Conservation (phyloP, 2,888 invertebrate genomes). For the Empis livida region DNA sequence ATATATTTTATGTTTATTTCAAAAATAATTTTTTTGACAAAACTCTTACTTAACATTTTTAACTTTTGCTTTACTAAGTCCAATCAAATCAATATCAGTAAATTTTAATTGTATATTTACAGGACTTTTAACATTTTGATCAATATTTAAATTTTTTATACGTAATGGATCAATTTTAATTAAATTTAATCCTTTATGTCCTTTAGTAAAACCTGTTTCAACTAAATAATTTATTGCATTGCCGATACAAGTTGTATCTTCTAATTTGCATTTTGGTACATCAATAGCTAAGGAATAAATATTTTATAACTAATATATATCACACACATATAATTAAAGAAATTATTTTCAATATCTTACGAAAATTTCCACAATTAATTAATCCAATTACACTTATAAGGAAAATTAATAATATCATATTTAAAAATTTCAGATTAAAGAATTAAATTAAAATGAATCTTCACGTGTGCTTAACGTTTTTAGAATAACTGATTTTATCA, state of each 20-base stretch:
- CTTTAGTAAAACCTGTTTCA: constrained; percentile 12
- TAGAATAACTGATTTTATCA: too few relatives aligned
- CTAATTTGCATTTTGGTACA: constrained; percentile 15
- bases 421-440: too few relatives aligned
- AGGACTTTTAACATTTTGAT: constrained; percentile 24
- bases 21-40: background rate
- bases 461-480: too few relatives aligned
- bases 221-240: constrained; percentile 15
- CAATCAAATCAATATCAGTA: constrained; percentile 21
- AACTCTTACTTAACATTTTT: constrained; percentile 18
- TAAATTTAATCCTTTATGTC: constrained; percentile 23
- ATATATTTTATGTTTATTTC: background rate
- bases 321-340: background rate
- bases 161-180: constrained; percentile 26
- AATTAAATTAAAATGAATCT: too few relatives aligned
- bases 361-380: background rate
- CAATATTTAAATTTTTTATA: constrained; percentile 21
- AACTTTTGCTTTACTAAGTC: constrained; percentile 17
- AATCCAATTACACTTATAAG: too few relatives aligned
- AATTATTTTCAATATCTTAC: background rate
- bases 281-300: constrained; percentile 12
- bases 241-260: constrained; percentile 17
- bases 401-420: too few relatives aligned
- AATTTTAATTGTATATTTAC: constrained; percentile 28
- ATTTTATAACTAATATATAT: background rate